Base-by-base conservation (phyloP, 2,113 vertebrate species). In the Atherinomorus stipes region DNA sequence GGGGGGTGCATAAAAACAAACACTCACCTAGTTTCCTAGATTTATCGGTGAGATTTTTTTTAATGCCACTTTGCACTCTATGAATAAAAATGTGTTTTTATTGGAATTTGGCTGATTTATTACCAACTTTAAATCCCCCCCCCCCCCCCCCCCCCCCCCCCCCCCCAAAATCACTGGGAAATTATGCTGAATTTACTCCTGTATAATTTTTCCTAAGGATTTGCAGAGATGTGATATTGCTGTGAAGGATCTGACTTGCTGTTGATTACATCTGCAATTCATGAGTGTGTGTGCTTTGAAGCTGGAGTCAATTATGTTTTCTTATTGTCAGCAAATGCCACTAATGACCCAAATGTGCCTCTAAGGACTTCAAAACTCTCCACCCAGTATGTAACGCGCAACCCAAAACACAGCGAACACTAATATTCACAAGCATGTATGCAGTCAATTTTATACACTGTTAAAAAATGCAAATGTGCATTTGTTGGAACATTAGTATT, bases 191-290 rank as follows among this genome's bases (percentile, higher is more conserved):
- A 49, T 59, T 56, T 38, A 31, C 9, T 57, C 2, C 18, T 63
- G 7, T 56, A n/a, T 23, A 23, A 62, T 49, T 68, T 34, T 4
- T 56, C 60, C 21, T 7, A 49, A 59, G 51, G 15, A 54, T 53
- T 38, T 44, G 28, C 26, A 40, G 49, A 53, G 16, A 3, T 16
- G 1, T 54, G n/a, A 31, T 51, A 57, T 54, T n/a, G 16, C 40
- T 60, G 16, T 2, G 21, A 70, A 64, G 25, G 49, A 3, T 19
- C 66, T 52, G 19, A 31, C n/a, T 28, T 52, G 18, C 45, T 3
- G 7, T 38, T 56, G 62, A 76, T 74, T 71, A 71, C 40, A 59
- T 74, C 8, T 23, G 34, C 0, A 62, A 63, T 74, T 78, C n/a
- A 67, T 9, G 44, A 53, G 44, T 73, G 64, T 40, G n/a, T 15